phyloP scores from a whole-genome alignment of 92 coral and sea anemone genomes.

The Anthopleura xanthogrammica region DNA sequence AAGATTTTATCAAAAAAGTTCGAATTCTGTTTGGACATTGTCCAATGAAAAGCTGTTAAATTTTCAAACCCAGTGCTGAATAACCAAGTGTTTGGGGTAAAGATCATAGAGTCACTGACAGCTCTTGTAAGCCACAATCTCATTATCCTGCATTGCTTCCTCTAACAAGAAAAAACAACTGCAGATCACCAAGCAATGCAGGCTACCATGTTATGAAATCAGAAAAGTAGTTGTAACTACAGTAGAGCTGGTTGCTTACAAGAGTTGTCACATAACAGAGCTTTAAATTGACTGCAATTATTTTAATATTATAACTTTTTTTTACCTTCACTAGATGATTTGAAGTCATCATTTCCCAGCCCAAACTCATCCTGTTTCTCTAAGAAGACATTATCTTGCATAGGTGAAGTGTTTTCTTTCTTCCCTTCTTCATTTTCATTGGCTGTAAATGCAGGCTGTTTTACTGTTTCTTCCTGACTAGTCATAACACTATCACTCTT shows the following conservation, averaged over 20 bases:
- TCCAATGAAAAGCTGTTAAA: no score
- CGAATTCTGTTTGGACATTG: no score
- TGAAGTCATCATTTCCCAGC: slow-evolving; percentile 65
- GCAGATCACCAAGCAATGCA: no score
- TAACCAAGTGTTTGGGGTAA: background rate
- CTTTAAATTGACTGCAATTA: no score
- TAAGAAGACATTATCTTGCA: background rate
- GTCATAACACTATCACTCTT: background rate
- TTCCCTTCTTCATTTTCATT: background rate
- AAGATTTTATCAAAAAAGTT: no score
- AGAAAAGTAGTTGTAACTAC: no score
- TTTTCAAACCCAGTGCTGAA: background rate
- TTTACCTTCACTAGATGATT: slow-evolving; percentile 62
- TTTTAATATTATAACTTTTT: background rate
- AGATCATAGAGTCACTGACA: background rate
- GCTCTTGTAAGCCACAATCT: no score
- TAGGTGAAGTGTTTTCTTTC: background rate
- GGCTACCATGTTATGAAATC: no score
- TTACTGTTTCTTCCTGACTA: background rate
- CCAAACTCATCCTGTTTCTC: slow-evolving; percentile 44
- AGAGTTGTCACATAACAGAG: no score
- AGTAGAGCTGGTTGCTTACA: no score
- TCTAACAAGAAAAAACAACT: no score
- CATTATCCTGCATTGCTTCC: no score
- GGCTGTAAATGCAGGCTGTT: background rate